phyloP scores from a whole-genome alignment of 2,113 vertebrate species.

The Enhydra lutris region DNA sequence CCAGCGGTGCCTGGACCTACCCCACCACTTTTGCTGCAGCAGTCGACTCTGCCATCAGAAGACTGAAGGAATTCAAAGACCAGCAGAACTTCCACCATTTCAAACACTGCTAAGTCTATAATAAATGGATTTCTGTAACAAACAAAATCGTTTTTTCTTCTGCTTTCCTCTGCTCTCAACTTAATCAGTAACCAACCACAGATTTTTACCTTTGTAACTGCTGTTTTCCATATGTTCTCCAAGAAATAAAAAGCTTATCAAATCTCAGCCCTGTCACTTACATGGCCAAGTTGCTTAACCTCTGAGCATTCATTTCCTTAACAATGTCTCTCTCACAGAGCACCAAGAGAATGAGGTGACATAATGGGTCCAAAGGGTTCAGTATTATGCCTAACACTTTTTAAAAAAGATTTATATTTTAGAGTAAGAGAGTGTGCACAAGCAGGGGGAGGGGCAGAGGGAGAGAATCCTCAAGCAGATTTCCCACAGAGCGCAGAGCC shows the following conservation, averaged over 20 bases:
- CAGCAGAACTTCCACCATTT: constrained; percentile 83
- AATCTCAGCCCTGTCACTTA: background rate
- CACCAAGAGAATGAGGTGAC: background rate
- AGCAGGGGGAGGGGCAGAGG: background rate
- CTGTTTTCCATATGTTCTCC: background rate
- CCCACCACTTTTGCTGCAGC: constrained; percentile 95
- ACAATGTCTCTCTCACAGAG: background rate
- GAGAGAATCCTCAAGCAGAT: background rate
- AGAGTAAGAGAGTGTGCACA: background rate
- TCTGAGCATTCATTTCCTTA: background rate
- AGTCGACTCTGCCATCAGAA: constrained; percentile 94
- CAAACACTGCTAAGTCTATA: background rate
- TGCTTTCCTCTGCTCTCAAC: background rate
- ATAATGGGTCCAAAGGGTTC: background rate
- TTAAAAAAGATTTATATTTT: background rate
- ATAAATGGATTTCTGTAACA: background rate
- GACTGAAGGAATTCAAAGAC: constrained; percentile 86
- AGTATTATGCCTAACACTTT: background rate
- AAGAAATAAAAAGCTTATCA: background rate
- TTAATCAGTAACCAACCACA: background rate
- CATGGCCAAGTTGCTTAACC: background rate
- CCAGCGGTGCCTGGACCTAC: constrained; percentile 94
- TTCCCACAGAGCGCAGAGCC: background rate
- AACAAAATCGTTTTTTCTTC: background rate
- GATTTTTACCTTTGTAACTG: background rate